A percentile compares a stretch with the other conserved stretches of the same genome.
These are phyloP conservation scores for Bruchidius siliquastri DNA, from an alignment of 2,888 invertebrate species.

Conservation along the genomic window DNA sequence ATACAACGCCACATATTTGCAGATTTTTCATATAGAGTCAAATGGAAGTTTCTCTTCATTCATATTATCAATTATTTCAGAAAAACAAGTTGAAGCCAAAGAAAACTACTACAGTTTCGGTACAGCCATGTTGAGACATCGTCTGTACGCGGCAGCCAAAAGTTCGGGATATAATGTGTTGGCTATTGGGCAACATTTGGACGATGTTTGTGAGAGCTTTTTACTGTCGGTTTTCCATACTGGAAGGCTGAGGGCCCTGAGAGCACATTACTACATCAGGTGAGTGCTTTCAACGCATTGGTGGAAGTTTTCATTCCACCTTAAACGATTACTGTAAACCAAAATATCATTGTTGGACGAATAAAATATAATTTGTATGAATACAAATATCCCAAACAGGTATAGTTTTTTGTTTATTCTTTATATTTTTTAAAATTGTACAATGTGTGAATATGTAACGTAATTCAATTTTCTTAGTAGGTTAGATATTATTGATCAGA, in stretches of 20 bases:
- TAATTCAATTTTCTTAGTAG: too few relatives aligned
- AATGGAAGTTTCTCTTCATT: background rate
- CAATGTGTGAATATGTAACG: too few relatives aligned
- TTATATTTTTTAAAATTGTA: too few relatives aligned
- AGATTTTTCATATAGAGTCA: background rate
- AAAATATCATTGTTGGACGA: too few relatives aligned
- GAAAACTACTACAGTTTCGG: conserved; percentile 62
- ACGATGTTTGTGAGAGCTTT: conserved; percentile 79
- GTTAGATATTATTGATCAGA: too few relatives aligned
- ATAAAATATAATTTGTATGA: too few relatives aligned
- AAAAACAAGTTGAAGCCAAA: conserved; percentile 50
- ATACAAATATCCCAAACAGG: too few relatives aligned
- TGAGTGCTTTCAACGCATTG: conserved; percentile 37
- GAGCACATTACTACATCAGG: conserved; percentile 74
- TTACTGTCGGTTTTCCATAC: conserved; percentile 76
- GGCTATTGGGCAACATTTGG: conserved; percentile 82
- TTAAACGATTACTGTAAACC: too few relatives aligned
- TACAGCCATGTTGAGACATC: conserved; percentile 65
- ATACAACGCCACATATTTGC: too few relatives aligned
- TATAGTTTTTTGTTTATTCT: too few relatives aligned
- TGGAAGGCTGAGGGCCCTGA: conserved; percentile 73
- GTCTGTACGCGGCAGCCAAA: conserved; percentile 70
- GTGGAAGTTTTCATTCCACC: too few relatives aligned
- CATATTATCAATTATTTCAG: conserved; percentile 32
- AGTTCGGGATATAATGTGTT: conserved; percentile 78